These are phyloP conservation scores for Aethes cnicana DNA, from an alignment of 2,888 invertebrate species.

Conservation along the genomic window DNA sequence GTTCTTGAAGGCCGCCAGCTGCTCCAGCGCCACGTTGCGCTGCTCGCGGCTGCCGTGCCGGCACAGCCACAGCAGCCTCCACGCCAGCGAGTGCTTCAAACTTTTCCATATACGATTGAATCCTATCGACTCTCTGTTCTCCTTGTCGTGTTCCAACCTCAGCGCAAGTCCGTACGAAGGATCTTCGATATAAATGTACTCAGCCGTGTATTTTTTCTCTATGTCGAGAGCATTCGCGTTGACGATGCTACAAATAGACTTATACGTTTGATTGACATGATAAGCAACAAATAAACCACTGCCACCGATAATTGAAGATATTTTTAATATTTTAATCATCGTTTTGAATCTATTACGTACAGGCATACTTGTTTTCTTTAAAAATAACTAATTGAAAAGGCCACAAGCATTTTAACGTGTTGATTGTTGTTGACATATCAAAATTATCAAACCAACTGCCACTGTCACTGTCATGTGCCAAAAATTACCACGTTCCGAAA, in stretches of 20 bases:
- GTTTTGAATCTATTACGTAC: conserved; percentile 58
- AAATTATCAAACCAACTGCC: no score
- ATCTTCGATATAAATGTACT: conserved; percentile 76
- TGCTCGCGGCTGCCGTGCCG: conserved; percentile 84
- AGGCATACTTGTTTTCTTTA: conserved; percentile 43
- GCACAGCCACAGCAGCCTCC: conserved; percentile 85
- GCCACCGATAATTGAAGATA: conserved; percentile 49
- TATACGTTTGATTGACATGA: conserved; percentile 56
- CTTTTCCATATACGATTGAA: conserved; percentile 82
- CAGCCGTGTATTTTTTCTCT: conserved; percentile 66
- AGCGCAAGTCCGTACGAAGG: conserved; percentile 58
- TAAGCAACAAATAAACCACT: conserved; percentile 55
- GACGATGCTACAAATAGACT: conserved; percentile 55
- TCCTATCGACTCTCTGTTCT: conserved; percentile 55
- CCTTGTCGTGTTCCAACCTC: conserved; percentile 53
- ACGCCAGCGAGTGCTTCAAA: conserved; percentile 84
- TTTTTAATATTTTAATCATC: conserved; percentile 54
- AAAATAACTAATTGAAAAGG: neutral
- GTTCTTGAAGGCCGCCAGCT: conserved; percentile 85
- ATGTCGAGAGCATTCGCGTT: conserved; percentile 65
- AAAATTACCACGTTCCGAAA: no score
- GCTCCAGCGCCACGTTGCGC: conserved; percentile 84
- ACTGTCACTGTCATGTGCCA: no score
- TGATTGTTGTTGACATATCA: no score
- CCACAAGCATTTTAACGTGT: no score